These are phyloP conservation scores for Sternarchorhynchus goeldii DNA, from an alignment of 2,797 vertebrate genomes.

Conservation along the genomic window DNA sequence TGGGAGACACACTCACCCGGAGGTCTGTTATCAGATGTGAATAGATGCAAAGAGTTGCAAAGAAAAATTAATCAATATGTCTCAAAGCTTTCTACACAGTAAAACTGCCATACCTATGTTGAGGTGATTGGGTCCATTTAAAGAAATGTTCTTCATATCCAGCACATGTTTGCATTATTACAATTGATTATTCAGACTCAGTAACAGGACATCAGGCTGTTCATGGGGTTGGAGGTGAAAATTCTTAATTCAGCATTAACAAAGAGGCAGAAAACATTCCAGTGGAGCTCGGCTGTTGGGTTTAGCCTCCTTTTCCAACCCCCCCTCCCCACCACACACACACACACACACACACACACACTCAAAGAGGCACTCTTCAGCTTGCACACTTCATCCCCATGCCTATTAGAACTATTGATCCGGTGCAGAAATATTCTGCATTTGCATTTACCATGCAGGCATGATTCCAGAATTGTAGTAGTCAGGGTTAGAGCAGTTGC, in stretches of 20 bases:
- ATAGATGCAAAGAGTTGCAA: background rate
- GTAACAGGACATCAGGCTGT: conserved; percentile 57
- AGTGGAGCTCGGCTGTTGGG: conserved; percentile 57
- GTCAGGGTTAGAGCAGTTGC: conserved; percentile 19
- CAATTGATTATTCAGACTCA: conserved; percentile 58
- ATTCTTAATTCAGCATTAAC: conserved; percentile 77
- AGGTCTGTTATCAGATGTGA: background rate
- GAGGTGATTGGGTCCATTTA: conserved; percentile 55
- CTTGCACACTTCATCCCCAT: conserved; percentile 66
- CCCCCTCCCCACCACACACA: no score
- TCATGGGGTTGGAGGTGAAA: conserved; percentile 68
- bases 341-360: conserved; percentile 57
- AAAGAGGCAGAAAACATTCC: conserved; percentile 64
- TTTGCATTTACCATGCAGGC: conserved; percentile 48
- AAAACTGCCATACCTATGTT: conserved; percentile 44
- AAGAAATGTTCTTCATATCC: conserved; percentile 56
- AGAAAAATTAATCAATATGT: background rate
- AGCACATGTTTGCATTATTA: conserved; percentile 58
- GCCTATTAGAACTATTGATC: conserved; percentile 77
- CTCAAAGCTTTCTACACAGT: conserved; percentile 41
- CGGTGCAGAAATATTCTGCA: conserved; percentile 65
- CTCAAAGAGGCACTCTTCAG: conserved; percentile 68
- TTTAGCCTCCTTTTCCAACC: conserved; percentile 17
- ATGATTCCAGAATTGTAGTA: conserved; percentile 39
- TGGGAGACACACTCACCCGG: background rate